Evolutionary conservation across 2,113 vertebrate species (phyloP).

Genomic region (Megaceryle maxima): DNA sequence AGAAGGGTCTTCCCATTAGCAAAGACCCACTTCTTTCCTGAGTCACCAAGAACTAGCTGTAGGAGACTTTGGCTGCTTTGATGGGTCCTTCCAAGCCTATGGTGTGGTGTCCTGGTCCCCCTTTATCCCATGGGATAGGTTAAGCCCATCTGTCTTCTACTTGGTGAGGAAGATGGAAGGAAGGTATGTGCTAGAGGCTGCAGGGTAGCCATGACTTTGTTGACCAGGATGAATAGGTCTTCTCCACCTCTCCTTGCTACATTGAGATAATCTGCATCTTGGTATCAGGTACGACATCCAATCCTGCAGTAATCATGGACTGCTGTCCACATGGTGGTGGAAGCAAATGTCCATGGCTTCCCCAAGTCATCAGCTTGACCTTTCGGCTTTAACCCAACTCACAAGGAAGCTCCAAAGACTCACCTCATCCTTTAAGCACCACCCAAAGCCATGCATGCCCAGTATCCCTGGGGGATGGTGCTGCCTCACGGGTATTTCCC

Average conservation of each 20-base stretch:
- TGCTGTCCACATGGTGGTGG: not conserved
- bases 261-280: not conserved
- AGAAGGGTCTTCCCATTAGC: not conserved
- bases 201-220: fast-evolving
- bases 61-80: not conserved
- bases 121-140: not conserved
- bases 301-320: fast-evolving
- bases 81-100: not conserved
- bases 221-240: not conserved
- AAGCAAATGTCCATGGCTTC: not conserved
- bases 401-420: not conserved
- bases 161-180: not conserved
- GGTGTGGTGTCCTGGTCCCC: not conserved
- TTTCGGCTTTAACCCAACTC: not conserved
- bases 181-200: not conserved
- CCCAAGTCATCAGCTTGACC: not conserved
- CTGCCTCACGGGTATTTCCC: not conserved
- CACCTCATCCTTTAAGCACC: not conserved
- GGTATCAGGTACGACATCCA: fast-evolving
- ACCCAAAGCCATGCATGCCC: not conserved
- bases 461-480: not conserved
- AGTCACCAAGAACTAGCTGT: not conserved
- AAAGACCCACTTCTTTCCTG: not conserved
- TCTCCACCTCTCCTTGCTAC: not conserved
- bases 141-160: not conserved